These are phyloP conservation scores for Astur gentilis DNA, from an alignment of 2,113 vertebrate genomes.

Conservation along the genomic window DNA sequence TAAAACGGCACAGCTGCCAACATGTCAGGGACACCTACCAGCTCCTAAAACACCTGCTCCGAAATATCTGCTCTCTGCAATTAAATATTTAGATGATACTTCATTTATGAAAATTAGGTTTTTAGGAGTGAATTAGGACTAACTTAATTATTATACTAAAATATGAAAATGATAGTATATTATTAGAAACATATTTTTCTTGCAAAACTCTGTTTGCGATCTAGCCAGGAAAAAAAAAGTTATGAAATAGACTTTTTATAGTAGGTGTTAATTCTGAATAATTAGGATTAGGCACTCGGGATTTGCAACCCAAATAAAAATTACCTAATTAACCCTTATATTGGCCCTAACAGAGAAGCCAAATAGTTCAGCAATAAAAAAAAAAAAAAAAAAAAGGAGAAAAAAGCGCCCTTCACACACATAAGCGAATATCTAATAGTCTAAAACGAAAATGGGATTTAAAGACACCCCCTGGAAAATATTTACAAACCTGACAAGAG, in stretches of 20 bases:
- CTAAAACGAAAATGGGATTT: neutral
- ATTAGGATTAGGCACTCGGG: conserved; percentile 61
- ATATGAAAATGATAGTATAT: conserved; percentile 42
- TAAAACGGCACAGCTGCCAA: neutral
- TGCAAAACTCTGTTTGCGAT: conserved; percentile 34
- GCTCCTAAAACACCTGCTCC: conserved; percentile 41
- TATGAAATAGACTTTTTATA: conserved; percentile 59
- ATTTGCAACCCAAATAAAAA: conserved; percentile 71
- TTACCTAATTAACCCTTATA: conserved; percentile 69
- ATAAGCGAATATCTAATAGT: neutral
- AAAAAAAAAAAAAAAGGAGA: neutral
- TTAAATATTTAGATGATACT: conserved; percentile 57
- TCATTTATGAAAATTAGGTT: conserved; percentile 54
- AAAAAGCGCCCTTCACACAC: neutral
- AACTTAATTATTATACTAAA: conserved; percentile 58
- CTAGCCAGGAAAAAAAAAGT: conserved; percentile 7
- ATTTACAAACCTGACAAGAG: neutral
- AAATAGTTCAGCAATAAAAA: conserved; percentile 43
- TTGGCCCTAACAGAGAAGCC: conserved; percentile 54
- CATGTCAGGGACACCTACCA: neutral
- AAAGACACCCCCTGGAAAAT: neutral
- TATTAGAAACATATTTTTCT: conserved; percentile 66
- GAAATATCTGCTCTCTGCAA: conserved; percentile 18
- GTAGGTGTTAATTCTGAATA: conserved; percentile 69
- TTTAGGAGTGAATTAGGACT: conserved; percentile 50